These are phyloP conservation scores for Pinna nobilis DNA, from an alignment of 1,140 invertebrate species.

Conservation along the genomic window DNA sequence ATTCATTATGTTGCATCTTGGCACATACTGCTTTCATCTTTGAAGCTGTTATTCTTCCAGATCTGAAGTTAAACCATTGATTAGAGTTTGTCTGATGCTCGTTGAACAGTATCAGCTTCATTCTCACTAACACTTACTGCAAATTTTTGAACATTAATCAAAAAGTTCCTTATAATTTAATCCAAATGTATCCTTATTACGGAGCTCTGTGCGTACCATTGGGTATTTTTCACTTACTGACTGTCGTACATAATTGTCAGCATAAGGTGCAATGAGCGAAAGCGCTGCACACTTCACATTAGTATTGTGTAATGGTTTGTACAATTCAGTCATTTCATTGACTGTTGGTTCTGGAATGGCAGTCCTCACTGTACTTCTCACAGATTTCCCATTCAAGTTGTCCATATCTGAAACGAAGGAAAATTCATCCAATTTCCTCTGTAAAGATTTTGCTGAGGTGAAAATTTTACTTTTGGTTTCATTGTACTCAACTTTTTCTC, in stretches of 20 bases:
- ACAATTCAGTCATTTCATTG: too few species aligned
- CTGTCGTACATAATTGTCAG: neutral
- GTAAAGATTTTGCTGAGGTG: conserved; percentile 13
- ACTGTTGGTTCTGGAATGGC: too few species aligned
- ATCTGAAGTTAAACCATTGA: conserved; percentile 37
- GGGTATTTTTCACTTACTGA: neutral
- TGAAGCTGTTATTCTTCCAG: conserved; percentile 48
- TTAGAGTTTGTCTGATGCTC: conserved; percentile 37
- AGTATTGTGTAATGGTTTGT: too few species aligned
- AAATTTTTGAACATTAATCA: neutral
- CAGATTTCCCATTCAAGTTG: too few species aligned
- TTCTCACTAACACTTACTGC: conserved; percentile 4
- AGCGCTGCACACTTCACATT: too few species aligned
- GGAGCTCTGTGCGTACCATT: neutral
- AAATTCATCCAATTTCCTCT: neutral
- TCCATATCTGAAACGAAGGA: too few species aligned
- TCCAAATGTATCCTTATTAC: neutral
- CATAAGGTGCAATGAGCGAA: too few species aligned
- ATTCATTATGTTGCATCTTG: too few species aligned
- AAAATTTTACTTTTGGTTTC: conserved; percentile 32
- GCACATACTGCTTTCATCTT: conserved; percentile 39
- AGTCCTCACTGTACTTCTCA: too few species aligned
- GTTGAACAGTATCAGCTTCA: conserved; percentile 30
- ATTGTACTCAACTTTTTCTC: conserved; percentile 16
- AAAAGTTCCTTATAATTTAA: neutral